Evolutionary conservation across 2,797 vertebrate species (phyloP), one percentile per base, ranked within the genome.

Genomic region (Yasuhikotakia modesta): DNA sequence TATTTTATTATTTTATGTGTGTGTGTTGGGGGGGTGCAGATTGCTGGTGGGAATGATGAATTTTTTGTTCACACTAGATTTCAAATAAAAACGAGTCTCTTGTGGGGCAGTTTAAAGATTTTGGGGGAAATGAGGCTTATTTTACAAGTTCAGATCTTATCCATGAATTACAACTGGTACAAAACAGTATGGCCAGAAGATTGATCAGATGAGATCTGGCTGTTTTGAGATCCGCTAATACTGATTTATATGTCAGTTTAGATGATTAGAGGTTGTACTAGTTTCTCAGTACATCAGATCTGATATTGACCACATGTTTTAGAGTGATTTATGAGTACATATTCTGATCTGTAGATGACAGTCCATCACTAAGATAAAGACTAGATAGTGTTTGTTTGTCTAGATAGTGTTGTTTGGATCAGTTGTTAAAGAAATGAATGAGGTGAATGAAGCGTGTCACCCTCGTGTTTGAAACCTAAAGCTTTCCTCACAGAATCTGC

Each of bases 21-120:
- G 14, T 60, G 66, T 74, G 35, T 79, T 75, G 48, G 50, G 64
- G 53, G 30, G 57, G n/a, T 67, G n/a, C n/a, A 57, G 21, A 66
- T 81, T 77, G 48, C 61, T 79, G 66, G 60, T 67, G 67, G 57
- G 60, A 71, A 46, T 35, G 66, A 74, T 79, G 60, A 57, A 73
- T 82, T 72, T 73, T 75, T 81, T 82, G 80, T 85, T 81, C 83
- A 84, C 76, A 65, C 58, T 39, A 63, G 48, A 61, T 61, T 57
- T 14, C 66, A 69, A 52, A 69, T 24, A 52, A 19, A 19, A 58
- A 2, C 2, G 39, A 71, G n/a, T 58, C 35, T 71, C 60, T 39
- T 24, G 14, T 46, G 27, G 45, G 43, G n/a, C 46, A 64, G 71
- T 74, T 53, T 24, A 43, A 21, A 17, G 14, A 19, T 7, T 55